Conservation (phyloP, 2,888 invertebrate species). For the Lycaena phlaeas region DNA sequence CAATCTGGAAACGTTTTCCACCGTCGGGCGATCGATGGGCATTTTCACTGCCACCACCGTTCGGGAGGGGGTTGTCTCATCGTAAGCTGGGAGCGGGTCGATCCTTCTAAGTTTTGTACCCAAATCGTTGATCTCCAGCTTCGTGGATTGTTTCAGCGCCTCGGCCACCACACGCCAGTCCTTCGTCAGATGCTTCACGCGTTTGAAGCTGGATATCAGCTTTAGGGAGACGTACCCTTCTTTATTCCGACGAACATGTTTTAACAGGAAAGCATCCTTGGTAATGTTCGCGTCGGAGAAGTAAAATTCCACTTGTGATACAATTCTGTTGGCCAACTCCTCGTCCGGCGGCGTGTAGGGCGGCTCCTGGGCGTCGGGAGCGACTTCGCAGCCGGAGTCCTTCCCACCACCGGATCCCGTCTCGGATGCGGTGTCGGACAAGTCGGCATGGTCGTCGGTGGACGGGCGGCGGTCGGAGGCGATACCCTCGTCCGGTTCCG, state of each 20-base stretch:
- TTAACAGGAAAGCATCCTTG: constrained; percentile 94
- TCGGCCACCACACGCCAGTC: constrained; percentile 95
- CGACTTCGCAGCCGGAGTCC: constrained; percentile 79
- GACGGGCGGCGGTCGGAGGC: constrained; percentile 60
- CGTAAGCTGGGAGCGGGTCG: constrained; percentile 89
- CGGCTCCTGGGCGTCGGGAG: constrained; percentile 70
- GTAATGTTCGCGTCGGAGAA: constrained; percentile 96
- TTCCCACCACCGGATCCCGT: constrained; percentile 76
- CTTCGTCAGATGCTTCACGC: constrained; percentile 93
- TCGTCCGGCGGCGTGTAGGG: constrained; percentile 81
- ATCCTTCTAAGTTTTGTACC: constrained; percentile 91
- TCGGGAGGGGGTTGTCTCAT: constrained; percentile 93
- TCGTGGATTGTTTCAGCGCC: constrained; percentile 83
- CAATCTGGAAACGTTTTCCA: constrained; percentile 92
- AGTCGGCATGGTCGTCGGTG: constrained; percentile 76
- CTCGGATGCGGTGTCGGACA: constrained; percentile 78
- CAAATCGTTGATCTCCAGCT: constrained; percentile 90
- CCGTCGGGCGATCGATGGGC: constrained; percentile 87
- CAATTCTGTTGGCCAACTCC: constrained; percentile 83
- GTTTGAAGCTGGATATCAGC: constrained; percentile 94
- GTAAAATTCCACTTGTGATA: constrained; percentile 93
- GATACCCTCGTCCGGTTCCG: constrained; percentile 60
- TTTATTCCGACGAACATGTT: constrained; percentile 95
- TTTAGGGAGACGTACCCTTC: constrained; percentile 96
- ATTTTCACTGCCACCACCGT: constrained; percentile 91